phyloP scores from a whole-genome alignment of 2,888 invertebrate species.

The Euplexia lucipara region DNA sequence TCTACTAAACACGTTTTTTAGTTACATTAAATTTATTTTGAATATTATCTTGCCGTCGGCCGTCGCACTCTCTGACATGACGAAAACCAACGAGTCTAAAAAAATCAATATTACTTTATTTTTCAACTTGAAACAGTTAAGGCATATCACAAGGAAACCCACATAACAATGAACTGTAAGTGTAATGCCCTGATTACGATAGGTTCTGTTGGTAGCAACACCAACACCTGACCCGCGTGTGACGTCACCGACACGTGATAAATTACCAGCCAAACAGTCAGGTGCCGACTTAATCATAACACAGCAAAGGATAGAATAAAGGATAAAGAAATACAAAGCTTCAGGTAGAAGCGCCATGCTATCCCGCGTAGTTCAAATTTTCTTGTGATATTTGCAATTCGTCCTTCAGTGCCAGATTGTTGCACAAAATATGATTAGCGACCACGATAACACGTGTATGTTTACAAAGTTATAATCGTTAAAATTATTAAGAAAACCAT shows the following conservation, averaged over 20 bases:
- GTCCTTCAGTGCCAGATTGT: too few species aligned
- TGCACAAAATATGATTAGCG: too few species aligned
- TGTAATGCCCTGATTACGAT: constrained; percentile 39
- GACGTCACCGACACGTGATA: constrained; percentile 29
- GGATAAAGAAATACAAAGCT: background rate
- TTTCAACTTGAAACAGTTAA: constrained; percentile 33
- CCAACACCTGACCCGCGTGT: constrained; percentile 49
- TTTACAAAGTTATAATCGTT: too few species aligned
- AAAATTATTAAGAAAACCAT: too few species aligned
- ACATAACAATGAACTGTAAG: constrained; percentile 47
- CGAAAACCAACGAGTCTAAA: background rate
- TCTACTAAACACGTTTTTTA: background rate
- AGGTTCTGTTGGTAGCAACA: constrained; percentile 30
- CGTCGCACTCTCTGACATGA: background rate
- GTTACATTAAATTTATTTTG: too few species aligned
- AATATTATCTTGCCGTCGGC: constrained; percentile 19
- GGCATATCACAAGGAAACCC: constrained; percentile 52
- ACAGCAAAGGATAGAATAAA: too few species aligned
- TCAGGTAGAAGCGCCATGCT: too few species aligned
- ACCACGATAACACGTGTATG: too few species aligned
- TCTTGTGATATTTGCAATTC: too few species aligned
- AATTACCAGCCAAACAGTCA: constrained; percentile 8
- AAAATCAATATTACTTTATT: constrained; percentile 21
- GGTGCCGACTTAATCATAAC: constrained; percentile 15
- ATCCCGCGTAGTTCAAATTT: too few species aligned